Conservation (phyloP, 2,113 vertebrate genomes). For the Amia ocellicauda region DNA sequence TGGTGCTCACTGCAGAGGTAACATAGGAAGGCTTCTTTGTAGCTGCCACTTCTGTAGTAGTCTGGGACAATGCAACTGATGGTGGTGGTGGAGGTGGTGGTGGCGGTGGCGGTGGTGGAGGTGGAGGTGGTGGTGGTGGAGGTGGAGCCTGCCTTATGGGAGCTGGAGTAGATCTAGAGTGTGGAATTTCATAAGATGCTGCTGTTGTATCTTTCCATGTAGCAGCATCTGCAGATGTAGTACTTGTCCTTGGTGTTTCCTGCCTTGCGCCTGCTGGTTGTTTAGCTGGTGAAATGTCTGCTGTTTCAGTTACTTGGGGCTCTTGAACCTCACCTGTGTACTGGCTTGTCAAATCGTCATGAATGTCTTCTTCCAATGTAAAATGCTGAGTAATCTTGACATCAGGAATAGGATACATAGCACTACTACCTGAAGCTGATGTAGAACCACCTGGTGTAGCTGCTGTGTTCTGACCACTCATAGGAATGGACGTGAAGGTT, state of each 20-base stretch:
- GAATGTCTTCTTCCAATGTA: constrained; percentile 85
- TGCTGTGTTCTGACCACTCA: constrained; percentile 37
- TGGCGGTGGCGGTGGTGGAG: constrained; percentile 43
- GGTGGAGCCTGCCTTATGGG: too few species aligned
- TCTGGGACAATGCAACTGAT: constrained; percentile 48
- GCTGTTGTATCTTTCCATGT: constrained; percentile 74
- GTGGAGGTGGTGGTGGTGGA: constrained; percentile 53
- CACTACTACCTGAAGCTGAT: constrained; percentile 67
- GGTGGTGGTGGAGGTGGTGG: constrained; percentile 57
- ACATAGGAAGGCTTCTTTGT: constrained; percentile 37
- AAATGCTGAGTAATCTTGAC: constrained; percentile 97
- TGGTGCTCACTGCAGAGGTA: constrained; percentile 31
- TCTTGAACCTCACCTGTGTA: constrained; percentile 75
- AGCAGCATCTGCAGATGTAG: constrained; percentile 54
- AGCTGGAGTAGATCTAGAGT: constrained; percentile 65
- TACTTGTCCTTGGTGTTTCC: constrained; percentile 32
- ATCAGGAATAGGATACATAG: constrained; percentile 89
- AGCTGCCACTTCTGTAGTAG: constrained; percentile 24
- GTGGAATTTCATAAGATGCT: constrained; percentile 77
- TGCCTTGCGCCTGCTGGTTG: constrained; percentile 69
- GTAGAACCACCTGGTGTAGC: constrained; percentile 34
- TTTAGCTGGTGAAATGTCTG: constrained; percentile 75
- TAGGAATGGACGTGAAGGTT: constrained; percentile 41
- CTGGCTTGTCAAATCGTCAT: constrained; percentile 79
- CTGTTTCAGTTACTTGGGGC: constrained; percentile 66